phyloP scores from a whole-genome alignment of 2,797 vertebrate species.

The Rhinophrynus dorsalis region DNA sequence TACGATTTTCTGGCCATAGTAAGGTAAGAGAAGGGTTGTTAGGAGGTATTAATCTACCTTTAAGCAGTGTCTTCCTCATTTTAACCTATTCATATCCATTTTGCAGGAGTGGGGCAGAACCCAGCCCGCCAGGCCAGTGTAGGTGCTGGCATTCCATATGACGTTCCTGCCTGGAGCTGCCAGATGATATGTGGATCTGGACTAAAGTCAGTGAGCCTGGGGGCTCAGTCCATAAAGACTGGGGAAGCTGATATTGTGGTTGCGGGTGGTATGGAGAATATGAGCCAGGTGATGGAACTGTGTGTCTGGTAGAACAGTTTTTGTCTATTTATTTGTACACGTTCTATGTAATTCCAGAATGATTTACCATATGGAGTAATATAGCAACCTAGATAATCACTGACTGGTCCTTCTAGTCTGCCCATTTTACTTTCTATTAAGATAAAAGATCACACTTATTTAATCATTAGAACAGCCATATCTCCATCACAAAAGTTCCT shows the following conservation, averaged over 20 bases:
- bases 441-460: too few relatives aligned
- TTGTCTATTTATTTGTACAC: background rate
- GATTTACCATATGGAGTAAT: too few relatives aligned
- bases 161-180: slow-evolving; percentile 91
- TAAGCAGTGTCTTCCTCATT: too few relatives aligned
- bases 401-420: too few relatives aligned
- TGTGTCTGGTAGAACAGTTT: background rate
- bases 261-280: slow-evolving; percentile 95
- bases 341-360: background rate
- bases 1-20: too few relatives aligned
- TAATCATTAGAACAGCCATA: background rate
- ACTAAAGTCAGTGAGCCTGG: slow-evolving; percentile 89
- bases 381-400: too few relatives aligned
- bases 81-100: too few relatives aligned
- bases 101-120: slow-evolving; percentile 89
- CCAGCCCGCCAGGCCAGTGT: slow-evolving; percentile 87
- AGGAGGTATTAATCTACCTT: too few relatives aligned
- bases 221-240: slow-evolving; percentile 80
- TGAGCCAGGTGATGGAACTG: slow-evolving; percentile 84
- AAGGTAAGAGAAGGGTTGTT: too few relatives aligned
- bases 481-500: background rate
- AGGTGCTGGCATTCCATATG: slow-evolving; percentile 84
- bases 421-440: too few relatives aligned
- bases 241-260: slow-evolving; percentile 87
- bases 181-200: slow-evolving; percentile 98